Conservation (phyloP, 2,797 vertebrate species). For the Hydrocynus forskahlii region DNA sequence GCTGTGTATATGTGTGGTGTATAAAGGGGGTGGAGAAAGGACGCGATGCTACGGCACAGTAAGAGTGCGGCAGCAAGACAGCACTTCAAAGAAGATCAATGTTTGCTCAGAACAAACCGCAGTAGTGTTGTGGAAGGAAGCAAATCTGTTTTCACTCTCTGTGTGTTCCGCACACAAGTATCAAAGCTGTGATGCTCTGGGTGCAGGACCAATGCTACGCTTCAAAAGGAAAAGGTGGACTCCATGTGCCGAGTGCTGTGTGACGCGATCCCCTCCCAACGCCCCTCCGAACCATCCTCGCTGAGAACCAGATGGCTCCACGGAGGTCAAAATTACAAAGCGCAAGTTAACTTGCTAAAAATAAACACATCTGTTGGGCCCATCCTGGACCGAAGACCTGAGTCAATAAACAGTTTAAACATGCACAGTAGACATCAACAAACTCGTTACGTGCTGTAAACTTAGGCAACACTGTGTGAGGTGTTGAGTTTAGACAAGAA, state of each 20-base stretch:
- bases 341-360: constrained; percentile 38
- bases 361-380: constrained; percentile 51
- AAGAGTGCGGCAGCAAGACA: constrained; percentile 17
- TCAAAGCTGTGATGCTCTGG: constrained; percentile 25
- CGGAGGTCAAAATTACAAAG: constrained; percentile 34
- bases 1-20: constrained; percentile 7
- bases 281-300: not conserved
- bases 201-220: constrained; percentile 3
- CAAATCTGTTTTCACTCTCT: constrained; percentile 31
- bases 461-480: not conserved
- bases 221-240: constrained; percentile 46
- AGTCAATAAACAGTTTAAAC: constrained; percentile 48
- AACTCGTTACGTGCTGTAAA: constrained; percentile 9
- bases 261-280: not conserved
- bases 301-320: constrained; percentile 49
- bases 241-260: not conserved
- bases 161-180: constrained; percentile 37
- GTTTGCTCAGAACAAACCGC: constrained; percentile 53
- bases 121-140: constrained; percentile 10
- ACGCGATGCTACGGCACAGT: not conserved
- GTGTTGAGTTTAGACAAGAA: constrained; percentile 23
- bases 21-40: not conserved
- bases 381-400: constrained; percentile 36
- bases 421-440: constrained; percentile 37
- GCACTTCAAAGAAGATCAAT: constrained; percentile 43